These are phyloP conservation scores for Ptychoptera contaminata DNA, from an alignment of 2,888 invertebrate species.

Conservation along the genomic window DNA sequence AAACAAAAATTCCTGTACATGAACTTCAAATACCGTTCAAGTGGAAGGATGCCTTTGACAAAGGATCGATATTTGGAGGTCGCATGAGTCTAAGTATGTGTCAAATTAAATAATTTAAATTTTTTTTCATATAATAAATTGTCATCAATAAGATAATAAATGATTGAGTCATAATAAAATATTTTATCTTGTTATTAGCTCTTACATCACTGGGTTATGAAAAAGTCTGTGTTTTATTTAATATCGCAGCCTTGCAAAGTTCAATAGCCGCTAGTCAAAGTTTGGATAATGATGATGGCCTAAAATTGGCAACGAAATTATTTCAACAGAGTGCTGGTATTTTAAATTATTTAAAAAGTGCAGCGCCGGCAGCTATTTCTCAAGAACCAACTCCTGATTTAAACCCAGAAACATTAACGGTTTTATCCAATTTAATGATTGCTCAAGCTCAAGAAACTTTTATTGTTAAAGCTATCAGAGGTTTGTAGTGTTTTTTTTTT, in stretches of 20 bases:
- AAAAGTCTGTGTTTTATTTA: slow-evolving; percentile 87
- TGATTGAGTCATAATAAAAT: background rate
- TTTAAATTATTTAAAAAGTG: slow-evolving; percentile 68
- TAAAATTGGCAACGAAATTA: slow-evolving; percentile 82
- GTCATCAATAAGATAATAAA: background rate
- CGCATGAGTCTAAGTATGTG: slow-evolving; percentile 79
- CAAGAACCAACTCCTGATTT: slow-evolving; percentile 95
- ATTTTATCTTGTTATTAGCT: slow-evolving; percentile 40
- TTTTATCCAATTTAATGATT: slow-evolving; percentile 77
- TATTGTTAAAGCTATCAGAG: slow-evolving; percentile 82
- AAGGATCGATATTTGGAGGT: slow-evolving; percentile 84
- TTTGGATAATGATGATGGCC: slow-evolving; percentile 79
- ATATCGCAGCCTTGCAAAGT: slow-evolving; percentile 88
- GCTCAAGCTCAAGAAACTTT: slow-evolving; percentile 98
- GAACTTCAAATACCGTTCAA: slow-evolving; percentile 95
- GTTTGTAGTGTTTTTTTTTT: slow-evolving; percentile 25
- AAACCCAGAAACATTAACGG: slow-evolving; percentile 76
- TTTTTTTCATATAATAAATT: background rate
- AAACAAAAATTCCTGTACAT: slow-evolving; percentile 84
- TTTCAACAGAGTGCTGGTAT: slow-evolving; percentile 90
- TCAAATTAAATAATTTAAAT: background rate
- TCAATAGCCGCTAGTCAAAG: slow-evolving; percentile 72
- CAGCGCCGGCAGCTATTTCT: slow-evolving; percentile 66
- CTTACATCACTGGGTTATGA: slow-evolving; percentile 82
- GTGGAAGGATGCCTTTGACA: slow-evolving; percentile 99